Evolutionary conservation across 2,888 invertebrate species (phyloP).

Genomic region (Drosophila pullipes): DNA sequence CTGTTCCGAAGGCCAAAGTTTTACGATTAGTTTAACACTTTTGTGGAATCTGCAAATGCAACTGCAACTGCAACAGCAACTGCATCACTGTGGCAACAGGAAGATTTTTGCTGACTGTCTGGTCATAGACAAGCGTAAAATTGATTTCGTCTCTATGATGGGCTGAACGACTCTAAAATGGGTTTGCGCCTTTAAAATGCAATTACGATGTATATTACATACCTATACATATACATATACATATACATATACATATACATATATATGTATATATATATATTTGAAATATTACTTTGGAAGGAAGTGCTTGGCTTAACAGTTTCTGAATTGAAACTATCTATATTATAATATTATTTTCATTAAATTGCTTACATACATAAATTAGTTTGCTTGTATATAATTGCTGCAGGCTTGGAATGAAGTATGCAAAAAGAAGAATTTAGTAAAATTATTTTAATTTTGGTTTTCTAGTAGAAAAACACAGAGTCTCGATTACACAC

Average conservation of each 20-base stretch:
- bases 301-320: background rate
- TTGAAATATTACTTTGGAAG: no score
- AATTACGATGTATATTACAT: conserved; percentile 35
- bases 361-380: background rate
- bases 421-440: background rate
- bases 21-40: conserved; percentile 75
- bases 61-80: background rate
- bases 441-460: rapidly evolving
- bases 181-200: conserved; percentile 60
- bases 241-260: rapidly evolving
- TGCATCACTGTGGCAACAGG: background rate
- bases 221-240: background rate
- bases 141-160: conserved; percentile 78
- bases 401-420: background rate
- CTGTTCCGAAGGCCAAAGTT: conserved; percentile 47
- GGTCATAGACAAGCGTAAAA: conserved; percentile 83
- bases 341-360: background rate
- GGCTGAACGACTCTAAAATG: conserved; percentile 51
- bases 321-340: background rate
- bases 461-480: background rate
- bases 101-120: conserved; percentile 23
- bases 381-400: background rate
- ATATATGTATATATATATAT: background rate
- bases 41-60: conserved; percentile 27
- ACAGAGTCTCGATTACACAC: background rate